Conservation (phyloP, 2,797 vertebrate species). For the Heteromormyrus szaboi region DNA sequence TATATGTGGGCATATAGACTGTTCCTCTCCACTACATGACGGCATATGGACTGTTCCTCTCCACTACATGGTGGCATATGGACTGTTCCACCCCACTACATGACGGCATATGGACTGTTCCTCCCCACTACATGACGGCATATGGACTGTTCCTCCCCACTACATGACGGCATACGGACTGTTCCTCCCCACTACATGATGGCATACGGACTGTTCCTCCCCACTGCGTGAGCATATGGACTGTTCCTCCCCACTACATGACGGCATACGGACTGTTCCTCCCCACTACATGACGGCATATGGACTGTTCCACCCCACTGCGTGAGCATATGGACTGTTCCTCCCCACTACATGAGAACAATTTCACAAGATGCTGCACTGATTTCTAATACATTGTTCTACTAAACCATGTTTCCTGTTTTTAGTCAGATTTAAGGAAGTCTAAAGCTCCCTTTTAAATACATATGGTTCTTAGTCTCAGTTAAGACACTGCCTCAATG, state of each 20-base stretch:
- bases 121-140: too few relatives aligned
- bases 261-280: background rate
- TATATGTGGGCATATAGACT: background rate
- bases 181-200: background rate
- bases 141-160: too few relatives aligned
- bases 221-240: too few relatives aligned
- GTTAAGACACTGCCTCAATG: background rate
- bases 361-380: background rate
- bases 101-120: too few relatives aligned
- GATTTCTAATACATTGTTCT: background rate
- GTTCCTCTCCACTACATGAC: background rate
- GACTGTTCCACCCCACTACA: too few relatives aligned
- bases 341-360: background rate
- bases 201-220: too few relatives aligned
- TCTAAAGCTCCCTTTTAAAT: background rate
- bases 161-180: background rate
- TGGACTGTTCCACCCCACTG: background rate
- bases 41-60: too few relatives aligned
- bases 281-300: background rate
- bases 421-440: background rate
- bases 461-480: background rate
- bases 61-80: too few relatives aligned
- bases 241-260: background rate
- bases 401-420: background rate
- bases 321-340: background rate